Percentiles rank a stretch among this genome's conserved stretches.
Conservation (phyloP, 2,113 vertebrate species). For the Limnothrissa miodon region DNA sequence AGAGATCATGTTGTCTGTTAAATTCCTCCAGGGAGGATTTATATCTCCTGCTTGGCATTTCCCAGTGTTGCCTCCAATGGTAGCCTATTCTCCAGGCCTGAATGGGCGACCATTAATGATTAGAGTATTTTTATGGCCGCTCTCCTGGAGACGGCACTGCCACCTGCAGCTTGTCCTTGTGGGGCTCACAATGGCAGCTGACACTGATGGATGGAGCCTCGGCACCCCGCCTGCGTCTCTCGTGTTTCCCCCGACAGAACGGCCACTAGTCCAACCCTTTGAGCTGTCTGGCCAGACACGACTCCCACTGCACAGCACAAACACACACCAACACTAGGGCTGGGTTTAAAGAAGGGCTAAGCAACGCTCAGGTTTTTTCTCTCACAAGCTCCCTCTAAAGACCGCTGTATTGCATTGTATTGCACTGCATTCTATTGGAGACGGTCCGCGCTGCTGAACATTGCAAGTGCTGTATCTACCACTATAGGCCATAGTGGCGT, state of each 20-base stretch:
- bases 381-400: too few relatives aligned
- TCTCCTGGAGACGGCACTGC: conserved; percentile 21
- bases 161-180: conserved; percentile 26
- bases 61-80: conserved; percentile 18
- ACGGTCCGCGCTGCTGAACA: too few relatives aligned
- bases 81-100: conserved; percentile 30
- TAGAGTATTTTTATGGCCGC: conserved; percentile 30
- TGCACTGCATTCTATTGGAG: too few relatives aligned
- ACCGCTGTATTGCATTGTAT: too few relatives aligned
- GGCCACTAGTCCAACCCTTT: not conserved
- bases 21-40: conserved; percentile 29
- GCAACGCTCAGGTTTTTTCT: too few relatives aligned
- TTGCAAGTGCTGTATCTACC: too few relatives aligned
- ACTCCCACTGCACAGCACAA: not conserved
- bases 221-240: not conserved
- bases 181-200: conserved; percentile 28
- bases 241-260: not conserved
- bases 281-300: not conserved
- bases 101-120: conserved; percentile 39
- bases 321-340: too few relatives aligned
- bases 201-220: conserved; percentile 31
- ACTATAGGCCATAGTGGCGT: too few relatives aligned
- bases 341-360: too few relatives aligned
- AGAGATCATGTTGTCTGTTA: conserved; percentile 30
- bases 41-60: conserved; percentile 21